Conservation (phyloP, 2,113 vertebrate species). For the Sphaerodactylus townsendi region DNA sequence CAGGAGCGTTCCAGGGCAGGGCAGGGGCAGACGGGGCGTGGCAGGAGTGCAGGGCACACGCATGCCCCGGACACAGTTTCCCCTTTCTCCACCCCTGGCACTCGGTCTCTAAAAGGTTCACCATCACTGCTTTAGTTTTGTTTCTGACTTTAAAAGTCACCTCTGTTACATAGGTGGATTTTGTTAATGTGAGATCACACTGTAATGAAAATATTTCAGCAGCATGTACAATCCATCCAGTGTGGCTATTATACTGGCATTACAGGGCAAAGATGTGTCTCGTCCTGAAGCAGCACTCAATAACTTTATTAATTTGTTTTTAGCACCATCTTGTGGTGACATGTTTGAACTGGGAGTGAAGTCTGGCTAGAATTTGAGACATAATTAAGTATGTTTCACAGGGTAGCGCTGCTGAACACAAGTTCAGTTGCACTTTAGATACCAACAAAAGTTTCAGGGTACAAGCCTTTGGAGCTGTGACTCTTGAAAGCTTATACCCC, state of each 20-base stretch:
- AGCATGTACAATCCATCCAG: neutral
- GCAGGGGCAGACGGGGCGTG: too few relatives aligned
- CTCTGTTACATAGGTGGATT: neutral
- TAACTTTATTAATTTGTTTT: slow-evolving; percentile 27
- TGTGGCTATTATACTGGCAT: neutral
- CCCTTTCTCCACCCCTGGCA: too few relatives aligned
- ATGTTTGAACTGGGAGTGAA: slow-evolving; percentile 18
- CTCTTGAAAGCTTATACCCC: too few relatives aligned
- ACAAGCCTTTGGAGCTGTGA: too few relatives aligned
- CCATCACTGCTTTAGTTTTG: too few relatives aligned
- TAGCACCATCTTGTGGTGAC: slow-evolving; percentile 69
- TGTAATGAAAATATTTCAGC: neutral
- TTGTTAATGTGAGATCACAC: neutral
- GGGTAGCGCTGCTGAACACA: too few relatives aligned
- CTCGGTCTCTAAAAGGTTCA: too few relatives aligned
- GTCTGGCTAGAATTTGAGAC: neutral
- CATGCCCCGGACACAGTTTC: too few relatives aligned
- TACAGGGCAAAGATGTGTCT: neutral
- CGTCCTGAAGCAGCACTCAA: neutral
- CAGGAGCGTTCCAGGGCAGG: too few relatives aligned
- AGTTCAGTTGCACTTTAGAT: too few relatives aligned
- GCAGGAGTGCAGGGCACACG: too few relatives aligned
- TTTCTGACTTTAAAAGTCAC: neutral
- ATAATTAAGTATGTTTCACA: neutral
- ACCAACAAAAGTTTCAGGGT: too few relatives aligned